Conservation (phyloP, 2,888 invertebrate genomes). For the Hedychridium roseum region DNA sequence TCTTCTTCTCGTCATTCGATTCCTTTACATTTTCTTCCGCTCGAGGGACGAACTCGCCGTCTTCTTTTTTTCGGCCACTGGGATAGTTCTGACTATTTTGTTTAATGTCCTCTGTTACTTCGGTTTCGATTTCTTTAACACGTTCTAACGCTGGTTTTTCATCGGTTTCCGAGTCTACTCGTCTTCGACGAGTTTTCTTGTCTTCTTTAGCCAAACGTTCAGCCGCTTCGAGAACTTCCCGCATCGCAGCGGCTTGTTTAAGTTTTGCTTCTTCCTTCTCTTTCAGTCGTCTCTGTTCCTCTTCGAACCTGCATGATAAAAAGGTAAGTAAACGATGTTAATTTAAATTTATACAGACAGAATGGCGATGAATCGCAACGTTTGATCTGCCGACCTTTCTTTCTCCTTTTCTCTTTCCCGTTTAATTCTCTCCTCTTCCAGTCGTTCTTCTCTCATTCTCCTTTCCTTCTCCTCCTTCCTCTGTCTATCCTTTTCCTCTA, state of each 20-base stretch:
- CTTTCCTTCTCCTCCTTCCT: slow-evolving; percentile 80
- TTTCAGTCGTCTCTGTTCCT: slow-evolving; percentile 73
- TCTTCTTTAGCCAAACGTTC: slow-evolving; percentile 74
- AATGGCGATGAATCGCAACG: too few species aligned
- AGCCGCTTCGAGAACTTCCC: slow-evolving; percentile 79
- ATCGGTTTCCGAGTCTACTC: slow-evolving; percentile 23
- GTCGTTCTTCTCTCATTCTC: slow-evolving; percentile 77
- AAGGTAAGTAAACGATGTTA: neutral
- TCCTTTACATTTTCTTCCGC: neutral
- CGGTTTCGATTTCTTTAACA: neutral
- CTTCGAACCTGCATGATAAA: slow-evolving; percentile 66
- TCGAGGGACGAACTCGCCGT: neutral
- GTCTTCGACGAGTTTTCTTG: slow-evolving; percentile 59
- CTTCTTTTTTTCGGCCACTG: slow-evolving; percentile 5
- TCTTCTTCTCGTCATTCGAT: neutral
- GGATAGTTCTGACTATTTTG: neutral
- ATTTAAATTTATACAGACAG: neutral
- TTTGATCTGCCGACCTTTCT: slow-evolving; percentile 54
- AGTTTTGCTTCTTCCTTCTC: slow-evolving; percentile 78
- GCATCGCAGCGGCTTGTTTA: slow-evolving; percentile 77
- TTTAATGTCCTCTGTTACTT: neutral
- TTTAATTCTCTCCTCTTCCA: slow-evolving; percentile 81
- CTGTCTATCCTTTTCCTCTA: slow-evolving; percentile 81
- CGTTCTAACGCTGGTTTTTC: neutral
- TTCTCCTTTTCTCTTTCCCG: slow-evolving; percentile 70